Evolutionary conservation across 2,888 invertebrate genomes (phyloP), one percentile per base, ranked within the genome.

Genomic region (Bugulina stolonifera): DNA sequence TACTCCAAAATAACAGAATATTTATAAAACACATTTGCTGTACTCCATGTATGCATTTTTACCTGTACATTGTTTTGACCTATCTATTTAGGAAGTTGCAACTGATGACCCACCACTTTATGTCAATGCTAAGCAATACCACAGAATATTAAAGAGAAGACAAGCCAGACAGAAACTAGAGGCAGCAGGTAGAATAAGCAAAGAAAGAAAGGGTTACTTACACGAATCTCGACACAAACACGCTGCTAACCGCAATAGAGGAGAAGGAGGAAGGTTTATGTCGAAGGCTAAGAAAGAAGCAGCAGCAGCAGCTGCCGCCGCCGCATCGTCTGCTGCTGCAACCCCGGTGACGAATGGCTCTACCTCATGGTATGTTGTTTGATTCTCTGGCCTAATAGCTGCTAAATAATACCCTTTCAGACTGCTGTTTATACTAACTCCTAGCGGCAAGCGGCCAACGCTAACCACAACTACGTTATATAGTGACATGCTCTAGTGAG

Each of bases 91-190:
- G 27, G 64, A 64, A 57, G 72, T 74, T 69, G 71, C 77, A 43
- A 27, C 75, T 22, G 81, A 96, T 82, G 97, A 97, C 81, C 96
- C 97, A 80, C 94, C 98, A 0, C 86, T 99, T 25, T 99, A 98
- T 83, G 99, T 99, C 0, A 99, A 99, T 87, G 97, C 97, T 29
- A 92, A 97, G 80, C 99, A 99, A 83, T 99, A 98, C 86, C 91
- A 94, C 82, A 88, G 97, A 74, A 99, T 99, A 80, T 87, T 99
- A 71, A 97, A 97, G 84, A 87, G 98, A 54, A 87, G 99, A 64
- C 93, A 94, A 79, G 98, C 97, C 0, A 86, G 99, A 71, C 97
- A 97, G 1, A 94, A 93, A 85, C 87, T 99, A 64, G 97, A 98
- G 85, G 93, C 94, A 0, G 90, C 91, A 81, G 95, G 95, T 27